These are phyloP conservation scores for Nomada lathburiana DNA, from an alignment of 2,888 invertebrate species.

Conservation along the genomic window DNA sequence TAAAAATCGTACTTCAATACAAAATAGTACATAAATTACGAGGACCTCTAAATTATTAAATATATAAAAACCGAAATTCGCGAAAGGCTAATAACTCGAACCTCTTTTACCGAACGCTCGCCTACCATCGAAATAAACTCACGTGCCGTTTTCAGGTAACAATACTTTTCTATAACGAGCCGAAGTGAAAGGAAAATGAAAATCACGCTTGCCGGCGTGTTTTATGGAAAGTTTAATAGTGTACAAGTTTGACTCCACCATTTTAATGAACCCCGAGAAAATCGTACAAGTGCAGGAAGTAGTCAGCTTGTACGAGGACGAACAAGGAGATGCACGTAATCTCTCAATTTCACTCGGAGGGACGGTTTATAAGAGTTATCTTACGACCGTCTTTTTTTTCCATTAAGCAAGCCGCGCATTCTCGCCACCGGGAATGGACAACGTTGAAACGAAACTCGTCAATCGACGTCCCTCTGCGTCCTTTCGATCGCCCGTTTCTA, in stretches of 20 bases:
- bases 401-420: conserved; percentile 34
- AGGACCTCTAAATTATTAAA: too few relatives aligned
- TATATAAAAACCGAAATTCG: too few relatives aligned
- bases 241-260: conserved; percentile 27
- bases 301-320: conserved; percentile 48
- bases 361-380: conserved; percentile 46
- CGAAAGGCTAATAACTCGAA: too few relatives aligned
- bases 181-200: conserved; percentile 27
- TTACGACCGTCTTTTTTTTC: conserved; percentile 51
- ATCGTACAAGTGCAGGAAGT: conserved; percentile 52
- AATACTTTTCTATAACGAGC: conserved; percentile 17
- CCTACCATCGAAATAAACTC: not conserved
- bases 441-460: conserved; percentile 63
- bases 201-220: conserved; percentile 1
- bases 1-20: too few relatives aligned
- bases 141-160: not conserved
- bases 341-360: conserved; percentile 66
- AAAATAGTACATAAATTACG: too few relatives aligned
- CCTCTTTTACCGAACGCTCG: too few relatives aligned
- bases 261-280: conserved; percentile 26
- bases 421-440: conserved; percentile 62
- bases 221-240: conserved; percentile 33
- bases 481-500: conserved; percentile 48
- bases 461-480: conserved; percentile 55
- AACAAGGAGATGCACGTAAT: conserved; percentile 71